Base-by-base conservation (phyloP, 2,797 vertebrate species). In the Ptychobarbus kaznakovi region DNA sequence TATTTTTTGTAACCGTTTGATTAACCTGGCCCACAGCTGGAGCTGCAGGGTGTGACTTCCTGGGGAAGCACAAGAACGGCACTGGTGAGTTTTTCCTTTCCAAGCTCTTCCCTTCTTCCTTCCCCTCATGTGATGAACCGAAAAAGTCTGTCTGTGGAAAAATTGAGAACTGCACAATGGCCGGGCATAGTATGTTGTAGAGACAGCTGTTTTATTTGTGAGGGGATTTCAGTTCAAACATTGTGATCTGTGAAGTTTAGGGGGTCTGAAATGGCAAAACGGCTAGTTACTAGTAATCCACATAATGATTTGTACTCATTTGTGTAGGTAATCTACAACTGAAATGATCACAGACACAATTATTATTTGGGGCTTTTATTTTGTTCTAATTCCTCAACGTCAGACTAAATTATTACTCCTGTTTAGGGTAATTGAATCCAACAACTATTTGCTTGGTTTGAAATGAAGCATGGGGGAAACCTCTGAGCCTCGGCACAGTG, bases 21-120 rank as follows among this genome's bases (percentile, higher is more conserved):
- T 94, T 95, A 94, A 95, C 94, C 77, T 93, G 95, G 90, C 94
- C 97, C 96, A 96, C 96, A 97, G 97, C 96, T 97, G 97, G 96
- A 96, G 95, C 96, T 97, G 97, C 94, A 93, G 96, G 96, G 96
- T 94, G 93, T 93, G 92, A 96, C 97, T 98, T 99, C 97, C 97
- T 97, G 97, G 96, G 94, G 97, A 99, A 98, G 97, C 92, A 92
- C 92, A 94, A 88, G 90, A 91, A 94, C 92, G 95, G 96, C 96
- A 92, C 96, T 94, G 98, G 98, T 99, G 93, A 98, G 98, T 98
- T 90, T 97, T 96, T 93, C 58, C 84, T 82, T 80, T 82, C 53
- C 53, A 87, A 89, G 89, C 85, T 92, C 85, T 93, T 92, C 90
- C 88, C 74, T 91, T 87, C 86, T 73, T 87, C 65, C 75, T 85